A percentile compares a stretch with the other conserved stretches of the same genome.
Conservation (phyloP, 2,113 vertebrate genomes). For the Morone chrysops region DNA sequence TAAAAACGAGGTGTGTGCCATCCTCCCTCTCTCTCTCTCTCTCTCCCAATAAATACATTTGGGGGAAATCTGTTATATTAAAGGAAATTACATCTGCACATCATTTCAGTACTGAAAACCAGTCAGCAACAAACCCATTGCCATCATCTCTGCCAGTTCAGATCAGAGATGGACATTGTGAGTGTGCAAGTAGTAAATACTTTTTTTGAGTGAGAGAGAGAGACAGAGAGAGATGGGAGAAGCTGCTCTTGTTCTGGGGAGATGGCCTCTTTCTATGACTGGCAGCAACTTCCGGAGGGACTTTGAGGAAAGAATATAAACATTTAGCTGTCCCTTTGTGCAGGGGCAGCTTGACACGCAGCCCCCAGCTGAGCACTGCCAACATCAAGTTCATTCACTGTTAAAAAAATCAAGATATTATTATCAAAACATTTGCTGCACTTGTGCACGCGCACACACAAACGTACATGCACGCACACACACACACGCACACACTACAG, state of each 20-base stretch:
- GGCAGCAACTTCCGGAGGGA: constrained; percentile 34
- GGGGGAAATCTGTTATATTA: not conserved
- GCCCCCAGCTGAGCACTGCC: not conserved
- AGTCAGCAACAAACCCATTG: not conserved
- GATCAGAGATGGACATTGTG: not conserved
- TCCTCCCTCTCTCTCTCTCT: not conserved
- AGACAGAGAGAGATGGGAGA: not conserved
- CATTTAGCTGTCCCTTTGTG: not conserved
- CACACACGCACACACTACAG: constrained; percentile 10
- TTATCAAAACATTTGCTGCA: constrained; percentile 63
- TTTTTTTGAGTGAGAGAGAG: not conserved
- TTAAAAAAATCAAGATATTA: not conserved
- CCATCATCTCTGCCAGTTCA: not conserved
- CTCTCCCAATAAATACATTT: not conserved
- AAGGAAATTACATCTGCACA: not conserved
- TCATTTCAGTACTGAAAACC: not conserved
- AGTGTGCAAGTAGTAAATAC: not conserved
- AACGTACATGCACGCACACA: not conserved
- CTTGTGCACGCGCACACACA: constrained; percentile 22
- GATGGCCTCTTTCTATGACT: not conserved
- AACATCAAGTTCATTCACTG: constrained; percentile 3
- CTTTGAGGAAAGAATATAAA: not conserved
- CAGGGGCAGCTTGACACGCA: not conserved
- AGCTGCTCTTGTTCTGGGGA: constrained; percentile 11
- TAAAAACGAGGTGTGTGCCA: too few relatives aligned